Percentiles rank a stretch among this genome's conserved stretches.
These are phyloP conservation scores for Timema cristinae DNA, from an alignment of 2,888 invertebrate species.

Conservation along the genomic window DNA sequence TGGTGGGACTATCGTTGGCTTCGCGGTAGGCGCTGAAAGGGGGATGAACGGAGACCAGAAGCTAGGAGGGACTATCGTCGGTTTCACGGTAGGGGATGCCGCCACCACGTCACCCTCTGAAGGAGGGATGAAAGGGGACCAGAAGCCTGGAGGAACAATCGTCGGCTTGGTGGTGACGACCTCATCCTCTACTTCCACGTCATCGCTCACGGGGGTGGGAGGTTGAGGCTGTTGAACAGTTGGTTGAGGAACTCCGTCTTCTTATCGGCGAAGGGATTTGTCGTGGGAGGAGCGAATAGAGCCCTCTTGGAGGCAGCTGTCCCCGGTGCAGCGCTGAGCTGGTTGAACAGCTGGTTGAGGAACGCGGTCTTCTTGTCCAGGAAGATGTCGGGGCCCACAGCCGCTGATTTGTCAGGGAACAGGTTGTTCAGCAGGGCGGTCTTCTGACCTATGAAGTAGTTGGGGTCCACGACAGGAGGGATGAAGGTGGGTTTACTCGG, in stretches of 20 bases:
- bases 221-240: neutral
- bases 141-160: conserved; percentile 11
- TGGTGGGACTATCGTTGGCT: conserved; percentile 26
- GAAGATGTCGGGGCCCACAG: conserved; percentile 21
- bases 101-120: neutral
- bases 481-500: conserved; percentile 44
- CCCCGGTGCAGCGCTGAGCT: conserved; percentile 16
- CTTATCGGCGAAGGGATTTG: neutral
- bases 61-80: conserved; percentile 17
- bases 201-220: neutral
- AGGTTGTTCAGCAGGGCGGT: conserved; percentile 25
- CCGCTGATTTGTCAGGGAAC: conserved; percentile 20
- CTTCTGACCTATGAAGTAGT: conserved; percentile 28
- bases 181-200: conserved; percentile 6
- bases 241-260: neutral
- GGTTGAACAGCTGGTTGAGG: conserved; percentile 19
- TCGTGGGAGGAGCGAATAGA: neutral
- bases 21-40: conserved; percentile 16
- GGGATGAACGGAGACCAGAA: conserved; percentile 17
- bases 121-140: neutral
- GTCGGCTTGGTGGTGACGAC: neutral
- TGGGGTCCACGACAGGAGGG: conserved; percentile 34
- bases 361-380: conserved; percentile 24
- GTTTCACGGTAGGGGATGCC: conserved; percentile 9
- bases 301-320: neutral